A percentile compares a stretch with the other conserved stretches of the same genome.
phyloP scores from a whole-genome alignment of 2,113 vertebrate genomes.

The Vulpes vulpes region DNA sequence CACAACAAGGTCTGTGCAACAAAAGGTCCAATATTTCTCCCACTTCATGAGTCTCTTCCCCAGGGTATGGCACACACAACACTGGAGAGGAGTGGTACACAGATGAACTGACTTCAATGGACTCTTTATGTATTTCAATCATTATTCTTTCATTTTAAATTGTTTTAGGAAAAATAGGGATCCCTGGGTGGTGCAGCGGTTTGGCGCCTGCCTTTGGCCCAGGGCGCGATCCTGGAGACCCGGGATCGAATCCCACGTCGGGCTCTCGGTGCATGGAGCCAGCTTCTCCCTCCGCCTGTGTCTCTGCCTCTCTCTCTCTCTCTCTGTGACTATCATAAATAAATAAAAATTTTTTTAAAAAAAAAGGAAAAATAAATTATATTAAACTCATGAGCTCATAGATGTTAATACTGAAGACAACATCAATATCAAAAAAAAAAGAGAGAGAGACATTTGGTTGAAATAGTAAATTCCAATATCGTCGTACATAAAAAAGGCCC shows the following conservation, averaged over 20 bases:
- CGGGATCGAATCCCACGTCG: no score
- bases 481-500: neutral
- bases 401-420: neutral
- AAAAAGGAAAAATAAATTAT: neutral
- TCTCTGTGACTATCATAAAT: no score
- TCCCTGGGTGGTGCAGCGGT: no score
- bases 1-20: neutral
- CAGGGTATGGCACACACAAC: neutral
- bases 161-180: neutral
- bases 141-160: neutral
- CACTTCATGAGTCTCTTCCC: accelerated
- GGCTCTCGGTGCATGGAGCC: no score
- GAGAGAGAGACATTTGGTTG: neutral
- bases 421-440: neutral
- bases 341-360: no score
- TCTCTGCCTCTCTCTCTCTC: no score
- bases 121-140: neutral
- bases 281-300: no score
- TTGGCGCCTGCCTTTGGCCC: no score
- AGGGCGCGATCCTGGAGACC: no score
- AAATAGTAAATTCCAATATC: neutral
- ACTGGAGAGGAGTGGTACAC: neutral
- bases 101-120: no score
- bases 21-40: neutral
- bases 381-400: neutral